phyloP scores from a whole-genome alignment of 2,888 invertebrate genomes.

The Busseola fusca region DNA sequence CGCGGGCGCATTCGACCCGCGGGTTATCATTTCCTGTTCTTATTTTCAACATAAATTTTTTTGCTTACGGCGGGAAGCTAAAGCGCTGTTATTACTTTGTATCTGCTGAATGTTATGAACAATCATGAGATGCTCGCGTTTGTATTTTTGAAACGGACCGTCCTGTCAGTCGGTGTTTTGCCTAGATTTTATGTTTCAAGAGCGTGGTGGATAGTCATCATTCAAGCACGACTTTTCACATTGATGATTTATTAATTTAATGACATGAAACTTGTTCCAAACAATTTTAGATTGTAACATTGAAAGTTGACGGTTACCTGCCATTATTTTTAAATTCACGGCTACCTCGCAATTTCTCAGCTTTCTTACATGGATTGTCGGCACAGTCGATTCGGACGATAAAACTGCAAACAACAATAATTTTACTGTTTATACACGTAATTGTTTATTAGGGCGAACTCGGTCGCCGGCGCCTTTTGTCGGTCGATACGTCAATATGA shows the following conservation, averaged over 20 bases:
- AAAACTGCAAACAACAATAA: conserved; percentile 77
- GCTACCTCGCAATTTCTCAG: conserved; percentile 49
- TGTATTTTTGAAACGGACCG: background rate
- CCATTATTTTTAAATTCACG: conserved; percentile 25
- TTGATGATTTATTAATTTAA: conserved; percentile 22
- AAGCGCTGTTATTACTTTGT: conserved; percentile 65
- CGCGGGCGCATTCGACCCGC: conserved; percentile 81
- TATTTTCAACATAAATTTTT: conserved; percentile 85
- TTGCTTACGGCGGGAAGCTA: conserved; percentile 75
- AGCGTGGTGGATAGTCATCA: background rate
- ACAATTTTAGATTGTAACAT: conserved; percentile 8
- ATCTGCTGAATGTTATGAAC: conserved; percentile 33
- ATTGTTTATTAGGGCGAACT: conserved; percentile 82
- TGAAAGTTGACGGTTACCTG: conserved; percentile 1
- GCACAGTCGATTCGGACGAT: conserved; percentile 76
- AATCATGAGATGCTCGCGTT: background rate
- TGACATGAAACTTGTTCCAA: background rate
- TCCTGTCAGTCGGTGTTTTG: background rate
- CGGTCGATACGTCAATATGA: conserved; percentile 73
- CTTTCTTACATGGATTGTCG: conserved; percentile 49
- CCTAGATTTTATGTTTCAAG: background rate
- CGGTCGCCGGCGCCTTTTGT: conserved; percentile 72
- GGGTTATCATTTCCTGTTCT: conserved; percentile 89
- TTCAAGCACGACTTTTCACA: background rate
- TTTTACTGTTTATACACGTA: conserved; percentile 83